A percentile compares a stretch with the other conserved stretches of the same genome.
Conservation (phyloP, 2,113 vertebrate species). For the Chionomys nivalis region DNA sequence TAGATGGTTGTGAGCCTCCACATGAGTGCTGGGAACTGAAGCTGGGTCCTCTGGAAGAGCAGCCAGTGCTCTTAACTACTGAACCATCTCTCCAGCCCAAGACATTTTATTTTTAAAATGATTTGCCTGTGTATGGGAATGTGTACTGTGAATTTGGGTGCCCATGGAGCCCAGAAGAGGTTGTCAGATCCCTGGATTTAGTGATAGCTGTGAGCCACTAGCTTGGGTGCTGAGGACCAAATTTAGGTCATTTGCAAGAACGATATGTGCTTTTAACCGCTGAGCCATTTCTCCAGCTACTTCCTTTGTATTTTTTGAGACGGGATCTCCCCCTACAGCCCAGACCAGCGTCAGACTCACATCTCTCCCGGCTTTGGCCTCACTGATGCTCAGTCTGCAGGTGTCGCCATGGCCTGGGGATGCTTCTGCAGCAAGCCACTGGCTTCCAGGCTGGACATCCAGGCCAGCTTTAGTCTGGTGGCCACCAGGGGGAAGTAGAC, state of each 20-base stretch:
- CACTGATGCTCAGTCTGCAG: neutral
- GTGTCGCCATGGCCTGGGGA: neutral
- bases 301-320: neutral
- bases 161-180: neutral
- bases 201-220: neutral
- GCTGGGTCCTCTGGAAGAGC: neutral
- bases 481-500: constrained; percentile 77
- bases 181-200: neutral
- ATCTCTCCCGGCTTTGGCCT: too few species aligned
- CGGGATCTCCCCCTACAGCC: neutral
- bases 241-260: neutral
- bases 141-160: neutral
- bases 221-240: neutral
- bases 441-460: neutral
- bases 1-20: neutral
- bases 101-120: neutral
- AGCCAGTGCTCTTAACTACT: neutral
- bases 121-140: neutral
- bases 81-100: neutral
- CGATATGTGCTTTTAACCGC: neutral
- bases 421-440: neutral
- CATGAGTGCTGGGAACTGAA: neutral
- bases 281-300: neutral
- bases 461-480: neutral
- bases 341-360: neutral